Percentiles rank a stretch among this genome's conserved stretches.
These are phyloP conservation scores for Sebastes baramenuke DNA, from an alignment of 2,797 vertebrate species.

Conservation along the genomic window DNA sequence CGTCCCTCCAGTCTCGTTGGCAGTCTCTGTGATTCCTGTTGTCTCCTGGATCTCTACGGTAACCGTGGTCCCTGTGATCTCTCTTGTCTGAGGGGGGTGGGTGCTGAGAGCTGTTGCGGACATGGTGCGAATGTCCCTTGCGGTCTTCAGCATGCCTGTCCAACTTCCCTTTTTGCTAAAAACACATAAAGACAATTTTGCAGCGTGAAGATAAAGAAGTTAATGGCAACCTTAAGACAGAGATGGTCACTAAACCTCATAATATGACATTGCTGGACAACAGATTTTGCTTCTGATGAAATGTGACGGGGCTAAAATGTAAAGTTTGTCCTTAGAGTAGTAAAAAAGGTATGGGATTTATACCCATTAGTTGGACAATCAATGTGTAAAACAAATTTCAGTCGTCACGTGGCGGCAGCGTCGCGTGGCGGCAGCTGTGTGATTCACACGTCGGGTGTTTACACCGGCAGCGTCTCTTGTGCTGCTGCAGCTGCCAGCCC, in stretches of 20 bases:
- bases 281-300: too few species aligned
- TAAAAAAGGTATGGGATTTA: too few species aligned
- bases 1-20: constrained; percentile 7
- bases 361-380: too few species aligned
- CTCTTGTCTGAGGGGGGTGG: constrained; percentile 18
- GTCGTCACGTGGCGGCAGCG: too few species aligned
- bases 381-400: too few species aligned
- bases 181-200: background rate
- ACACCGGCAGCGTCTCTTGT: too few species aligned
- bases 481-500: too few species aligned
- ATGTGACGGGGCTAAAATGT: too few species aligned
- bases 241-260: background rate
- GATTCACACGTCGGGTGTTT: too few species aligned
- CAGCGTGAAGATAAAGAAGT: background rate
- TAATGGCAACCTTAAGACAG: background rate
- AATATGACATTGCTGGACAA: background rate
- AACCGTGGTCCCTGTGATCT: constrained; percentile 1
- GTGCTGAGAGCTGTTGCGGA: background rate
- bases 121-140: background rate
- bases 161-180: constrained; percentile 20
- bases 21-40: constrained; percentile 6
- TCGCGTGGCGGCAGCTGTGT: too few species aligned
- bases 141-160: constrained; percentile 23
- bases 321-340: too few species aligned
- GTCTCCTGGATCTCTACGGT: background rate